phyloP scores from a whole-genome alignment of 2,113 vertebrate species.

The Zootoca vivipara region DNA sequence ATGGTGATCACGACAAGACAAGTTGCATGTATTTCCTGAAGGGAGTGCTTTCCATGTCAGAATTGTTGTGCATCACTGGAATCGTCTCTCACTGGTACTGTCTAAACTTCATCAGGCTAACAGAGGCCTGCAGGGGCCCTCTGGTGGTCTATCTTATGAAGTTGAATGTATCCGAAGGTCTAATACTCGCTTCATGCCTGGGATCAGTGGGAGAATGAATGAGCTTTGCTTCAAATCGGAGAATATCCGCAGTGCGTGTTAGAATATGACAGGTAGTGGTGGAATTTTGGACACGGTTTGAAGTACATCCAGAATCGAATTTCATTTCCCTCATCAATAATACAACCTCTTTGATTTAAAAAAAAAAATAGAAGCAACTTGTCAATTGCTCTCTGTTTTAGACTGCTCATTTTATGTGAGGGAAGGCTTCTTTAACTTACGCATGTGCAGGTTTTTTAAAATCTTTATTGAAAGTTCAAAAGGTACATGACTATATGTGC shows the following conservation, averaged over 20 bases:
- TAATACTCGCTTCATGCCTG: not conserved
- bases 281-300: not conserved
- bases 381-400: not conserved
- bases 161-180: not conserved
- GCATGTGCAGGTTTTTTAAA: too few relatives aligned
- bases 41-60: not conserved
- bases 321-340: not conserved
- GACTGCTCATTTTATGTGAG: not conserved
- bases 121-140: not conserved
- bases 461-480: too few relatives aligned
- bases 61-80: not conserved
- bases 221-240: not conserved
- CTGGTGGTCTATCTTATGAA: not conserved
- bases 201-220: not conserved
- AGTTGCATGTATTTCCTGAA: not conserved
- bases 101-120: not conserved
- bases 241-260: not conserved
- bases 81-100: not conserved
- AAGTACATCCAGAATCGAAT: not conserved
- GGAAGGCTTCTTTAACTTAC: not conserved
- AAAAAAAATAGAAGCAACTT: not conserved
- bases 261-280: not conserved
- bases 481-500: too few relatives aligned
- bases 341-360: not conserved
- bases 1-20: not conserved